Evolutionary conservation across 2,797 vertebrate genomes (phyloP).

Genomic region (Vireo griseus): DNA sequence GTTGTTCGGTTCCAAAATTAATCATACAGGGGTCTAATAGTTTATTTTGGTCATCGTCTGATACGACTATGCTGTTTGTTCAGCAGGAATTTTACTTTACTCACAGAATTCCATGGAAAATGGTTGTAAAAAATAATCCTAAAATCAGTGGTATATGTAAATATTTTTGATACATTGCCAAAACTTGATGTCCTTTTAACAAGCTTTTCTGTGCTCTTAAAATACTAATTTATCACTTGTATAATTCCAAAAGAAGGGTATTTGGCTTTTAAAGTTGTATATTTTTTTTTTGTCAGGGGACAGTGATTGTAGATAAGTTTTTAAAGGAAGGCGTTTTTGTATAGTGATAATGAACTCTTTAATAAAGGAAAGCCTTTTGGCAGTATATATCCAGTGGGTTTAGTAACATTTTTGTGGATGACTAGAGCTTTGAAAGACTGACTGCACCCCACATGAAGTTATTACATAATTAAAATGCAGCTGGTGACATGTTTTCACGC

Average conservation of each 20-base stretch:
- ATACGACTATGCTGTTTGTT: fast-evolving
- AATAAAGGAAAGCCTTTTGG: not conserved
- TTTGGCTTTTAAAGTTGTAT: not conserved
- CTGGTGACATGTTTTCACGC: not conserved
- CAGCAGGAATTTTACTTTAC: not conserved
- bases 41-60: not conserved
- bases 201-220: not conserved
- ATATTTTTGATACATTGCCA: not conserved
- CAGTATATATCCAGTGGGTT: not conserved
- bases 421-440: not conserved
- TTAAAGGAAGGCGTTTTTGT: not conserved
- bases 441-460: not conserved
- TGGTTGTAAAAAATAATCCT: not conserved
- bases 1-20: not conserved
- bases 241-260: not conserved
- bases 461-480: not conserved
- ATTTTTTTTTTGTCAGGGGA: too few relatives aligned
- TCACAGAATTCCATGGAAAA: not conserved
- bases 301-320: not conserved
- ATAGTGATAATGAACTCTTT: not conserved
- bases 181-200: not conserved
- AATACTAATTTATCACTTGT: not conserved
- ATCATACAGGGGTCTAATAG: not conserved
- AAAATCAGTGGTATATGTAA: not conserved
- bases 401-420: not conserved